Conservation (phyloP, 2,888 invertebrate species). For the Gryllus longicercus region DNA sequence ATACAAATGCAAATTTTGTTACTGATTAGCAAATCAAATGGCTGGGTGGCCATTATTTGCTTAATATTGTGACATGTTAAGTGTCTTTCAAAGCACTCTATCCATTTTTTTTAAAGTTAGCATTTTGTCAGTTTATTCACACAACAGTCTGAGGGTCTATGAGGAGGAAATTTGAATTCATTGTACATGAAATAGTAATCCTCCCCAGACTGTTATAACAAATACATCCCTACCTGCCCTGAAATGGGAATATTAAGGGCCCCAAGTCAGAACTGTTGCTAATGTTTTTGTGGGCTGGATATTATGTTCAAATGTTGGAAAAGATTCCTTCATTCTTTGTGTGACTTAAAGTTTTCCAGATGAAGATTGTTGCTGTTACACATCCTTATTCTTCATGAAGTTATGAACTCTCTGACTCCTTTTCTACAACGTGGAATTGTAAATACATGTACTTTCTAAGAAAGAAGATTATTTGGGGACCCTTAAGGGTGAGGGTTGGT, state of each 20-base stretch:
- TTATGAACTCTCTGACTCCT: too few species aligned
- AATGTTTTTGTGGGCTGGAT: neutral
- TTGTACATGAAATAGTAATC: neutral
- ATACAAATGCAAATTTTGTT: neutral
- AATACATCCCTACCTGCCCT: neutral
- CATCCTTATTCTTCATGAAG: too few species aligned
- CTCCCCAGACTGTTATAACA: neutral
- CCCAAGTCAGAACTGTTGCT: neutral
- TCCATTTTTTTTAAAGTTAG: too few species aligned
- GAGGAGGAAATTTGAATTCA: too few species aligned
- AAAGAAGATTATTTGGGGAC: slow-evolving; percentile 17
- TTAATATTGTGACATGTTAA: neutral
- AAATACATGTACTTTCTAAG: neutral
- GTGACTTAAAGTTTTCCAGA: too few species aligned
- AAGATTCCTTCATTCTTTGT: too few species aligned
- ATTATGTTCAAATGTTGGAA: too few species aligned
- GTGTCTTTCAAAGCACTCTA: neutral
- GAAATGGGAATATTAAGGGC: slow-evolving; percentile 2
- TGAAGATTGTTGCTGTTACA: too few species aligned
- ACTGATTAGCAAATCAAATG: neutral
- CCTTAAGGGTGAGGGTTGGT: slow-evolving; percentile 17
- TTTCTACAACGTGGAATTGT: neutral
- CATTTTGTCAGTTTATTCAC: too few species aligned
- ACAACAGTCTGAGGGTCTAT: too few species aligned
- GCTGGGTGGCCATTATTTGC: neutral